Conservation (phyloP, 2,797 vertebrate species). For the Bradypodion ventrale region DNA sequence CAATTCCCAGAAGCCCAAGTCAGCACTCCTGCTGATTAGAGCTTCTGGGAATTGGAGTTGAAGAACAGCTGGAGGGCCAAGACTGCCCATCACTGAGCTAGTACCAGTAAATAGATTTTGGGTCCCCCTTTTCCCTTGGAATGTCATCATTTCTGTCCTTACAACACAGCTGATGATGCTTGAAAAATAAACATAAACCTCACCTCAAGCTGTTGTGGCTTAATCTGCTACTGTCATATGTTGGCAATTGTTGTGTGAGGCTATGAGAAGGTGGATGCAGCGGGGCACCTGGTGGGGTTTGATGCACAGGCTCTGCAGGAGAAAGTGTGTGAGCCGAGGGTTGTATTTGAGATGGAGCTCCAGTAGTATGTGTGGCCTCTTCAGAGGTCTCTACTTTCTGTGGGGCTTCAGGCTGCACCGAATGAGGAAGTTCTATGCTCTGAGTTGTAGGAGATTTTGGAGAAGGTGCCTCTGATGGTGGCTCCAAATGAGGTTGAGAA, state of each 20-base stretch:
- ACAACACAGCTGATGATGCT: background rate
- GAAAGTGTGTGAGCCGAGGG: conserved; percentile 76
- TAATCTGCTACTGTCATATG: conserved; percentile 88
- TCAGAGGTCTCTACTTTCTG: conserved; percentile 72
- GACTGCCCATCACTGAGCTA: too few relatives aligned
- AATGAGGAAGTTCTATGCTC: conserved; percentile 50
- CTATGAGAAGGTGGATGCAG: conserved; percentile 81
- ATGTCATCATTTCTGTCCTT: background rate
- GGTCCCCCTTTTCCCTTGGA: background rate
- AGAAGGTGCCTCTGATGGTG: conserved; percentile 61
- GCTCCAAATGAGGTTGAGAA: conserved; percentile 67
- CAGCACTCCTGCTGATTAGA: too few relatives aligned
- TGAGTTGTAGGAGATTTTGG: conserved; percentile 63
- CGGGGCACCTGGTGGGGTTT: conserved; percentile 71
- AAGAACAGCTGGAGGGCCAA: too few relatives aligned
- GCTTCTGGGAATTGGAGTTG: too few relatives aligned
- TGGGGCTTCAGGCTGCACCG: conserved; percentile 63
- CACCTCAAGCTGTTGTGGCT: conserved; percentile 95
- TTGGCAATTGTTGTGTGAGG: conserved; percentile 83
- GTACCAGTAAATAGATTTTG: too few relatives aligned
- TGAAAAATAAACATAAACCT: fast-evolving
- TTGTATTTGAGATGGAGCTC: conserved; percentile 69
- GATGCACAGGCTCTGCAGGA: conserved; percentile 76
- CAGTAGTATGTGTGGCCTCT: conserved; percentile 67
- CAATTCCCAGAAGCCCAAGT: too few relatives aligned